Evolutionary conservation across 2,797 vertebrate genomes (phyloP).

Genomic region (Amniataba percoides): DNA sequence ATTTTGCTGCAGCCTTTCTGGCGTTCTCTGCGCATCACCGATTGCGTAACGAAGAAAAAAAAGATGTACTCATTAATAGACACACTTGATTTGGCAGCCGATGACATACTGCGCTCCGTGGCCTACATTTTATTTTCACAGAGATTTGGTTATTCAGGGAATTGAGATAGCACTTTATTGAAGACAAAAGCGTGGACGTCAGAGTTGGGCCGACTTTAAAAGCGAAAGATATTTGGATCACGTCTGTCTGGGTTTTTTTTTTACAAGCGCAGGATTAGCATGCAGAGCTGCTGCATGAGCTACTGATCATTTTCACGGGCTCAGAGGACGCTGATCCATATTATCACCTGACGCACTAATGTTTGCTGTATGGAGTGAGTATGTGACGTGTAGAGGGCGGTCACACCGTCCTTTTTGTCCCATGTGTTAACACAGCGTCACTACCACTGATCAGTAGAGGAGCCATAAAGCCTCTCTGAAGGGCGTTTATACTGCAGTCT

Average conservation of each 20-base stretch:
- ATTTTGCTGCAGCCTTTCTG: constrained; percentile 65
- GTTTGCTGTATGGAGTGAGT: background rate
- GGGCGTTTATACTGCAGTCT: constrained; percentile 24
- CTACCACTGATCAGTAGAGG: constrained; percentile 11
- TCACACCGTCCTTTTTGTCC: constrained; percentile 49
- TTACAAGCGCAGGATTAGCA: constrained; percentile 51
- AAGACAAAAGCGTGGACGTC: constrained; percentile 33
- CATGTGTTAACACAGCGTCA: constrained; percentile 4
- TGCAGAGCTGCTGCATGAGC: constrained; percentile 30
- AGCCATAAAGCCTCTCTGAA: constrained; percentile 49
- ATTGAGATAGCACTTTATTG: constrained; percentile 45
- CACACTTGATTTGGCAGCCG: constrained; percentile 70
- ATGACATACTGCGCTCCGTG: constrained; percentile 64
- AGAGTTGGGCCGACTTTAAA: constrained; percentile 30
- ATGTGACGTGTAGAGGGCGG: background rate
- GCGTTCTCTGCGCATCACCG: constrained; percentile 55
- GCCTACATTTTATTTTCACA: constrained; percentile 74
- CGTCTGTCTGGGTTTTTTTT: constrained; percentile 33
- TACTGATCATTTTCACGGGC: constrained; percentile 14
- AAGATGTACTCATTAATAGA: constrained; percentile 72
- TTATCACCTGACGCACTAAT: constrained; percentile 1
- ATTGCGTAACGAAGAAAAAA: constrained; percentile 59
- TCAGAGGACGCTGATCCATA: constrained; percentile 34
- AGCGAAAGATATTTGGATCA: constrained; percentile 34
- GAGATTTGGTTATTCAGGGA: constrained; percentile 20